A percentile compares a stretch with the other conserved stretches of the same genome.
phyloP scores from a whole-genome alignment of 2,113 vertebrate genomes.

The Puntigrus tetrazona region DNA sequence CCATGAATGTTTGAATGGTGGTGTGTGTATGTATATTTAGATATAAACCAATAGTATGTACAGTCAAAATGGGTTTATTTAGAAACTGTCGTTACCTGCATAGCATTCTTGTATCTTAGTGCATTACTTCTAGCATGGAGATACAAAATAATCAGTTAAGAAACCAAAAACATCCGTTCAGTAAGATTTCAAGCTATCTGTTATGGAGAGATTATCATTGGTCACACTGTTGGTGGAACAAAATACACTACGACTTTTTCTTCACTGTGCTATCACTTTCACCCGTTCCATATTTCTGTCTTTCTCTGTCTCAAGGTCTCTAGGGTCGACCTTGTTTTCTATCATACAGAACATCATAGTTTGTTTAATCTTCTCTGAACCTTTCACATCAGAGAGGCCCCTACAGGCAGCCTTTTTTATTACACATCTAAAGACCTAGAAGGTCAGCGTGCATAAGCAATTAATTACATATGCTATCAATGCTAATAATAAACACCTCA shows the following conservation, averaged over 20 bases:
- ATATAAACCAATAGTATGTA: not conserved
- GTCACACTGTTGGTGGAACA: slow-evolving; percentile 5
- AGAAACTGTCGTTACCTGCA: not conserved
- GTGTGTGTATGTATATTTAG: not conserved
- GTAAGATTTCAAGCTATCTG: not conserved
- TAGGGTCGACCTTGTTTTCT: slow-evolving; percentile 62
- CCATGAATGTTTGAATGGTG: not conserved
- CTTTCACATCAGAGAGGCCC: slow-evolving; percentile 61
- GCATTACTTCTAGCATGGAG: not conserved
- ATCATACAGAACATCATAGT: slow-evolving; percentile 60
- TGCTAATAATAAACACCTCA: slow-evolving; percentile 74
- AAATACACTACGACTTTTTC: not conserved
- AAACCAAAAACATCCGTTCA: not conserved
- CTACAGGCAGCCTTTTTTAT: slow-evolving; percentile 61
- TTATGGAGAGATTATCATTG: not conserved
- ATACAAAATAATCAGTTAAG: not conserved
- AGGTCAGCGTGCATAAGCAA: slow-evolving; percentile 64
- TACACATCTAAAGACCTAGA: slow-evolving; percentile 60
- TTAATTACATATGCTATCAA: slow-evolving; percentile 74
- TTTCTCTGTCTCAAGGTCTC: slow-evolving; percentile 43
- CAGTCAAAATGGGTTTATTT: not conserved
- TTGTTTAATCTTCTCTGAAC: slow-evolving; percentile 67
- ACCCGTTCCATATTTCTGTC: not conserved
- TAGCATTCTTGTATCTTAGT: not conserved
- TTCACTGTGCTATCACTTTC: not conserved